Evolutionary conservation across 2,113 vertebrate genomes (phyloP).

Genomic region (Alethe diademata): DNA sequence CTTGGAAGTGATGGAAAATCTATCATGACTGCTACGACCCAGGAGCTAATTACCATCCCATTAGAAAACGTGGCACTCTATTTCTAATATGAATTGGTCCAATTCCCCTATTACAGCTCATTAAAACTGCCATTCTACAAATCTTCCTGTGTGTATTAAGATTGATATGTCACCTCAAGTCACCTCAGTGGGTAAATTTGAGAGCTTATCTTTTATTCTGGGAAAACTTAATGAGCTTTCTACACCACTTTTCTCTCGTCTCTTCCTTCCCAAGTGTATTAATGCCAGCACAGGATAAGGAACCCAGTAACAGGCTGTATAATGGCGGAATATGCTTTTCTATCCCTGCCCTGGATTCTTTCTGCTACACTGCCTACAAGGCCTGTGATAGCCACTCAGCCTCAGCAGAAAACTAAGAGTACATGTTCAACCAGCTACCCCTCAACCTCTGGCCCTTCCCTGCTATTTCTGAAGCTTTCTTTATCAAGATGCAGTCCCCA

Average conservation of each 20-base stretch:
- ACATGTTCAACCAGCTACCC: background rate
- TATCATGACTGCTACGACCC: background rate
- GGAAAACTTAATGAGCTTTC: background rate
- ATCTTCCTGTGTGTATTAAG: background rate
- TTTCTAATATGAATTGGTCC: conserved; percentile 12
- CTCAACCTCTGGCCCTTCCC: background rate
- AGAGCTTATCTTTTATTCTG: background rate
- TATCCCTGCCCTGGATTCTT: background rate
- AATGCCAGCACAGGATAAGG: background rate
- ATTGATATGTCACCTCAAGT: conserved; percentile 28
- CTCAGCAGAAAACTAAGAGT: background rate
- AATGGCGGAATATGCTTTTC: background rate
- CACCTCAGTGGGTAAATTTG: background rate
- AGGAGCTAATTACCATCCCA: conserved; percentile 34
- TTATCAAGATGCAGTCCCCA: background rate
- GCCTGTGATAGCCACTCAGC: background rate
- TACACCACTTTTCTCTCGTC: background rate
- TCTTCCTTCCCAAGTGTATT: background rate
- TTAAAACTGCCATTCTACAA: conserved; percentile 40
- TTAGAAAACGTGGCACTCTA: conserved; percentile 24
- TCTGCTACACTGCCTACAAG: background rate
- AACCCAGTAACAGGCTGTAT: background rate
- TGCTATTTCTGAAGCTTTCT: background rate
- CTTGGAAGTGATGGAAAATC: conserved; percentile 34
- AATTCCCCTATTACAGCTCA: conserved; percentile 31